Evolutionary conservation across 2,888 invertebrate genomes (phyloP).

Genomic region (Muscina levida): DNA sequence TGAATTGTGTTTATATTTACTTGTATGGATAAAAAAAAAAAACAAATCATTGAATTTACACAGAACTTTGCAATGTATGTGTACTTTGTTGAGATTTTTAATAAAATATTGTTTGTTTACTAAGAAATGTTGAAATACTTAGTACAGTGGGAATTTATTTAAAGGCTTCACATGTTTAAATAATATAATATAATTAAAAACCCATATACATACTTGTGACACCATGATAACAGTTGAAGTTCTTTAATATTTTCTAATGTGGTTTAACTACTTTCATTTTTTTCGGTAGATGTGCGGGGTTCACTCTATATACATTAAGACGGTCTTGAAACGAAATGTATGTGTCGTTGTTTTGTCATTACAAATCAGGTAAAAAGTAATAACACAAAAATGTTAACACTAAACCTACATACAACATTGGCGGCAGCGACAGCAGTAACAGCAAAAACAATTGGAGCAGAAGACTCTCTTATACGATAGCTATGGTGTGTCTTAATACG

Average conservation of each 20-base stretch:
- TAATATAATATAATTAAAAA: no score
- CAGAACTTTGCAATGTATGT: not conserved
- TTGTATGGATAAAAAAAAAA: not conserved
- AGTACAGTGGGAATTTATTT: not conserved
- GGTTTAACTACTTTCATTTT: slow-evolving; percentile 61
- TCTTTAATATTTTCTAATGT: slow-evolving; percentile 44
- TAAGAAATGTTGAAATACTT: not conserved
- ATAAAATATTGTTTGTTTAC: slow-evolving; percentile 6
- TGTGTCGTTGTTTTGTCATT: not conserved
- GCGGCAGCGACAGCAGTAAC: no score
- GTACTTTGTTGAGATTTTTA: not conserved
- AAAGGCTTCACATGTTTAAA: not conserved
- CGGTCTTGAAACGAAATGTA: slow-evolving; percentile 1
- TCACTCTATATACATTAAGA: slow-evolving; percentile 11
- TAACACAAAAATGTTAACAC: not conserved
- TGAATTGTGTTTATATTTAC: slow-evolving; percentile 1
- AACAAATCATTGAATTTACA: no score
- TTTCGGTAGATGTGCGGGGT: no score
- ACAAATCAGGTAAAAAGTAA: not conserved
- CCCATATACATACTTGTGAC: no score
- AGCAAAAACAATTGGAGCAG: slow-evolving; percentile 57
- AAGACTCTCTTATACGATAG: slow-evolving; percentile 16
- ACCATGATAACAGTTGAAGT: slow-evolving; percentile 11
- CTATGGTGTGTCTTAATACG: no score
- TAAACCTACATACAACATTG: slow-evolving; percentile 8